Evolutionary conservation across 1,140 invertebrate genomes (phyloP), one percentile per base, ranked within the genome.

Genomic region (Euglossa dilemma): DNA sequence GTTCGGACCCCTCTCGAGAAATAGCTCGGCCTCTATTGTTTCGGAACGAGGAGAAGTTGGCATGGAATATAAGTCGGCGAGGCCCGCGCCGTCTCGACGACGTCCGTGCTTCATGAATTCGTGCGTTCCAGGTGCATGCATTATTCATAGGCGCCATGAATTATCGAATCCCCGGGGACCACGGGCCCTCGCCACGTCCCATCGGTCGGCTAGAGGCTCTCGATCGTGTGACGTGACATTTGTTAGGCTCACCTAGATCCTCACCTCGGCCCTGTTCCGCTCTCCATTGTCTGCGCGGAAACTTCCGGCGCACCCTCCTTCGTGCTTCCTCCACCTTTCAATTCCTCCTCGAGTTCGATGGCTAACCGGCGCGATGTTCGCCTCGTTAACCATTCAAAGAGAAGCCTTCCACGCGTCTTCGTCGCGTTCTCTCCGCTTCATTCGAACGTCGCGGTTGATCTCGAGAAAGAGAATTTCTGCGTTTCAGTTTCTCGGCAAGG

Each of bases 131-230:
- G 20, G n/a, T 5, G 9, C 71, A 88, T 89, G 61, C 77, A 89
- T 89, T 89, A 89, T 89, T 89, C 84, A 89, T 86, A 70, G 54
- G 73, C 70, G 80, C 80, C 84, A 86, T 89, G 86, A 88, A 88
- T 89, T 89, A 89, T 87, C 79, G 86, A 88, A 85, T 85, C 64
- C 66, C 69, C 66, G 25, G 67, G 54, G 73, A 36, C 52, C 69
- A 45, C 47, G 23, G 50, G 54, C n/a, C 45, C 57, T n/a, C 67
- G 56, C 23, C 57, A 28, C 8, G 67, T 11, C 64, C 9, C 28
- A 71, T 16, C 25, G 25, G n/a, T 45, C 54, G 61, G 8, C 59
- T 43, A 25, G 14, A 74, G 50, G 2, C 43, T 43, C 50, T 45
- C 63, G 78, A 64, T 73, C 70, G 67, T n/a, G 83, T 76, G 71